phyloP scores from a whole-genome alignment of 2,888 invertebrate species.

The Drosophila kuntzei region DNA sequence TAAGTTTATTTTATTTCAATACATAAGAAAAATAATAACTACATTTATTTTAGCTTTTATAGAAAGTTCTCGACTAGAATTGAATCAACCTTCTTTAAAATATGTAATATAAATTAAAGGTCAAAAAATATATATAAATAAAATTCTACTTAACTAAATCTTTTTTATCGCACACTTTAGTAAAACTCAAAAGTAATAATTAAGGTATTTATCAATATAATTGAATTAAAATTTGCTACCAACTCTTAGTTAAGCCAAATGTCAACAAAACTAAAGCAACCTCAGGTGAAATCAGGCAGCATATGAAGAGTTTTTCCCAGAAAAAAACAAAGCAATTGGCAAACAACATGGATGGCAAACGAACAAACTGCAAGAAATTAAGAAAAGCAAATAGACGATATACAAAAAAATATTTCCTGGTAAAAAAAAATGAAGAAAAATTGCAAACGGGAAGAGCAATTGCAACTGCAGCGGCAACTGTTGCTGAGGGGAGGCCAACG shows the following conservation, averaged over 20 bases:
- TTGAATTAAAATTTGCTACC: constrained; percentile 20
- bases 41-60: too few species aligned
- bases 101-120: too few species aligned
- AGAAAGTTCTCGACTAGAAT: too few species aligned
- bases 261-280: constrained; percentile 16
- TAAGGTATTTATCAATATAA: constrained; percentile 17
- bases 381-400: constrained; percentile 20
- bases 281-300: constrained; percentile 23
- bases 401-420: constrained; percentile 53
- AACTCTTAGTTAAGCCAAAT: constrained; percentile 6
- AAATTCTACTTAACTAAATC: too few species aligned
- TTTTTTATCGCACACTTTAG: neutral
- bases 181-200: constrained; percentile 23
- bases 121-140: neutral
- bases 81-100: too few species aligned
- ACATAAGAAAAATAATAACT: too few species aligned
- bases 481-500: constrained; percentile 3
- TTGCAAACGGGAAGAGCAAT: constrained; percentile 8
- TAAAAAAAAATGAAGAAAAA: constrained; percentile 33
- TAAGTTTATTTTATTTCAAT: too few species aligned
- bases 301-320: constrained; percentile 47
- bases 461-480: constrained; percentile 17
- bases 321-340: constrained; percentile 56
- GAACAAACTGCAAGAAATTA: constrained; percentile 18
- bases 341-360: constrained; percentile 49